Conservation (phyloP, 2,888 invertebrate species). For the Hypomecis punctinalis region DNA sequence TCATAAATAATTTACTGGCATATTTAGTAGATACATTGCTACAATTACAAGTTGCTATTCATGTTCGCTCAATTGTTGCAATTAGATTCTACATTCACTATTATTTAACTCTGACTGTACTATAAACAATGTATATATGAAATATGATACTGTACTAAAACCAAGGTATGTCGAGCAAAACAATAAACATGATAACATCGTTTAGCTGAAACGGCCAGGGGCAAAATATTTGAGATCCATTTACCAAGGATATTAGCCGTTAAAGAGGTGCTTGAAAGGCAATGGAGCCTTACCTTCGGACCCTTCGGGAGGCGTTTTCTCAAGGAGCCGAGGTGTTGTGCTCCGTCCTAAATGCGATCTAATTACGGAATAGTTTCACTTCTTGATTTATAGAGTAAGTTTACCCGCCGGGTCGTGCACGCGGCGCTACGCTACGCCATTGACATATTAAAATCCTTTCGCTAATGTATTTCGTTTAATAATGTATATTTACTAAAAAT, state of each 20-base stretch:
- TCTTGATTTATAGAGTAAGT: conserved; percentile 86
- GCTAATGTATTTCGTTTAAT: conserved; percentile 3
- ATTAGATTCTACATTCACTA: no score
- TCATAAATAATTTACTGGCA: no score
- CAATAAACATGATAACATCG: conserved; percentile 77
- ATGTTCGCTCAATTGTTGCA: no score
- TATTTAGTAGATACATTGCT: no score
- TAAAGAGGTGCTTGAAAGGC: conserved; percentile 84
- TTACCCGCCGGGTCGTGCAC: conserved; percentile 71
- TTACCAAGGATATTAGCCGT: conserved; percentile 82
- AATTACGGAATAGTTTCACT: conserved; percentile 86
- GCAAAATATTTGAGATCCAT: conserved; percentile 82
- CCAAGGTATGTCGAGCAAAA: conserved; percentile 26
- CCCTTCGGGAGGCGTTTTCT: conserved; percentile 77
- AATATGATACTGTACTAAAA: conserved; percentile 21
- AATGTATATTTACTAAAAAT: neutral
- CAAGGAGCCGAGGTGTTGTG: conserved; percentile 80
- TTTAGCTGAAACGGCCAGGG: conserved; percentile 70
- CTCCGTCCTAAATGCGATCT: conserved; percentile 84
- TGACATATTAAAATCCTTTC: conserved; percentile 73
- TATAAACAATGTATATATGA: neutral
- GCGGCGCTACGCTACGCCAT: conserved; percentile 66
- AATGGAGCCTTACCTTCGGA: conserved; percentile 77
- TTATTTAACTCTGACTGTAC: no score
- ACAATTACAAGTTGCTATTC: no score